Conservation (phyloP, 2,888 invertebrate genomes). For the Pandemis cinnamomeana region DNA sequence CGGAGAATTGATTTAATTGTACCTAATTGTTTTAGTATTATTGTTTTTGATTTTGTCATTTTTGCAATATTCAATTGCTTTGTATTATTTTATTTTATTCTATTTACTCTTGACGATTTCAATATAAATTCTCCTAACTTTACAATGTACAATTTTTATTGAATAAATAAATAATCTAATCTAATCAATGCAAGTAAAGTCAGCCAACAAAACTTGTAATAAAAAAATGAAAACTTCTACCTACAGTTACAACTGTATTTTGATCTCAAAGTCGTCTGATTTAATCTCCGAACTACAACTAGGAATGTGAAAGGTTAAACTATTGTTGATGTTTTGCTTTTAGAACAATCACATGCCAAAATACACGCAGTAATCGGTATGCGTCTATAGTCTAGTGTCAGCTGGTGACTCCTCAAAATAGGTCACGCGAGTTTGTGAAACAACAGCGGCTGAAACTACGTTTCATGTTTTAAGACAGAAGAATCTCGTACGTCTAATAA, state of each 20-base stretch:
- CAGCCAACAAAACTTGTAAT: too few species aligned
- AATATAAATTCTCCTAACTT: neutral
- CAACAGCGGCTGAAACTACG: neutral
- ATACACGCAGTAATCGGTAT: neutral
- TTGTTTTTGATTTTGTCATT: too few species aligned
- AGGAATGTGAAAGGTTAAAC: neutral
- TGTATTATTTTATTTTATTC: too few species aligned
- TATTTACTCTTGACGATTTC: neutral
- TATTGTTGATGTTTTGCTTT: conserved; percentile 1
- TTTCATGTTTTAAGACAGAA: too few species aligned
- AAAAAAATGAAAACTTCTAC: too few species aligned
- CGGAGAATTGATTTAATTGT: too few species aligned
- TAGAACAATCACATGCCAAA: neutral
- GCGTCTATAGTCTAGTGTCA: neutral
- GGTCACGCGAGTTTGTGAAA: neutral
- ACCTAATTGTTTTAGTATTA: too few species aligned
- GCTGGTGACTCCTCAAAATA: neutral
- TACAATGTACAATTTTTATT: too few species aligned
- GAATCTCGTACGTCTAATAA: neutral
- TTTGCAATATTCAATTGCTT: too few species aligned
- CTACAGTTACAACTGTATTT: too few species aligned
- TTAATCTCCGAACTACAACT: neutral
- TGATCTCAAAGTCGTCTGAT: neutral
- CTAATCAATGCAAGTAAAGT: too few species aligned
- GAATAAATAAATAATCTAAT: too few species aligned